Evolutionary conservation across 2,113 vertebrate species (phyloP).

Genomic region (Hypanus sabinus): DNA sequence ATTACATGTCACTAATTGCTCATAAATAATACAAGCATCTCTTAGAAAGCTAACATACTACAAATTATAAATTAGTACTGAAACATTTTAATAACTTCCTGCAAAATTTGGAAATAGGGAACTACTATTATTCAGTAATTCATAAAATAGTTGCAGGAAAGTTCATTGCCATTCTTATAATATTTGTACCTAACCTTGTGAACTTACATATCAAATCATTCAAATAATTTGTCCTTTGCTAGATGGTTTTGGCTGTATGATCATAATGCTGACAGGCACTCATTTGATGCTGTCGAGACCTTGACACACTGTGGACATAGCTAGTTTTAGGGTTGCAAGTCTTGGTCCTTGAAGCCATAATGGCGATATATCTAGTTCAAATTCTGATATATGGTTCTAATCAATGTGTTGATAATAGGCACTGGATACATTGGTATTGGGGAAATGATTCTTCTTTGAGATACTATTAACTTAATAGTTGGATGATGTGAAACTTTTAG

Average conservation of each 20-base stretch:
- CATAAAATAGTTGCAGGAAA: not conserved
- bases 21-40: not conserved
- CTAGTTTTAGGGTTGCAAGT: not conserved
- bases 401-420: no score
- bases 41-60: not conserved
- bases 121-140: not conserved
- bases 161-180: not conserved
- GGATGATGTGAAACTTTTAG: no score
- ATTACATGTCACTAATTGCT: not conserved
- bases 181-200: not conserved
- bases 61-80: not conserved
- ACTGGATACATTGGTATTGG: no score
- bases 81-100: not conserved
- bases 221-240: not conserved
- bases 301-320: not conserved
- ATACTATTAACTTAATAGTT: no score
- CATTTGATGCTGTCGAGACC: not conserved
- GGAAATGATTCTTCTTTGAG: no score
- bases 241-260: not conserved
- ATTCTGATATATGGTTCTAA: no score
- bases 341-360: not conserved
- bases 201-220: not conserved
- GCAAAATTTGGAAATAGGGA: not conserved
- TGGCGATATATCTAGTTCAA: not conserved
- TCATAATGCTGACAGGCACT: not conserved